These are phyloP conservation scores for Rallus crepitans DNA, from an alignment of 2,797 vertebrate genomes.

Conservation along the genomic window DNA sequence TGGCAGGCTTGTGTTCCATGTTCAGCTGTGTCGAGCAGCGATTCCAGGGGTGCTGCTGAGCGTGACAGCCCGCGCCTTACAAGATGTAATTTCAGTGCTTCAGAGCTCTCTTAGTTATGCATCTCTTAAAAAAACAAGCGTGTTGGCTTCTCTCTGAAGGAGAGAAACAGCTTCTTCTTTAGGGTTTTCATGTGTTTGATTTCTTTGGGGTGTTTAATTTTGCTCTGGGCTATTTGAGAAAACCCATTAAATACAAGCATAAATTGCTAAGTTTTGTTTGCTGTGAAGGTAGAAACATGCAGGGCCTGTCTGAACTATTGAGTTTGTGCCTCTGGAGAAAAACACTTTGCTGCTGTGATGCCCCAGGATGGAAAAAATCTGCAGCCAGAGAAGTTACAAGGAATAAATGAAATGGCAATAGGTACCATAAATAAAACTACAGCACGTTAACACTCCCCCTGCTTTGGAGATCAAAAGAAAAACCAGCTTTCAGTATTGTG, in stretches of 20 bases:
- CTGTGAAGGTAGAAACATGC: background rate
- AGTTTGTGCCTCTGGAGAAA: constrained; percentile 5
- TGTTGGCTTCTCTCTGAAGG: background rate
- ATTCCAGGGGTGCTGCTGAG: background rate
- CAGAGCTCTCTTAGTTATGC: background rate
- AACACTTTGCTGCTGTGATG: background rate
- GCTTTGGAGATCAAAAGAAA: background rate
- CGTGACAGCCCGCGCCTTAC: background rate
- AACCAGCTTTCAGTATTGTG: background rate
- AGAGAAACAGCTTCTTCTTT: background rate
- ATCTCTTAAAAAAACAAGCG: background rate
- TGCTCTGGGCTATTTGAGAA: background rate
- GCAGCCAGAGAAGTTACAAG: background rate
- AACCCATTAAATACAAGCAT: background rate
- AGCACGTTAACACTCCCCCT: background rate
- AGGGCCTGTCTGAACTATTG: background rate
- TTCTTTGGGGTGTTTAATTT: constrained; percentile 27
- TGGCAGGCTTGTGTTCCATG: background rate
- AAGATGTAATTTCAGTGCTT: constrained; percentile 9
- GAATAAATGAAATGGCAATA: background rate
- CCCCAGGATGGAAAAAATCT: background rate
- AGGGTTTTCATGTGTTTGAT: background rate
- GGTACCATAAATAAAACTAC: background rate
- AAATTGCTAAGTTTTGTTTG: background rate
- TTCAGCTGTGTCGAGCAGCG: background rate